phyloP scores from a whole-genome alignment of 2,797 vertebrate genomes.

The Chelon auratus region DNA sequence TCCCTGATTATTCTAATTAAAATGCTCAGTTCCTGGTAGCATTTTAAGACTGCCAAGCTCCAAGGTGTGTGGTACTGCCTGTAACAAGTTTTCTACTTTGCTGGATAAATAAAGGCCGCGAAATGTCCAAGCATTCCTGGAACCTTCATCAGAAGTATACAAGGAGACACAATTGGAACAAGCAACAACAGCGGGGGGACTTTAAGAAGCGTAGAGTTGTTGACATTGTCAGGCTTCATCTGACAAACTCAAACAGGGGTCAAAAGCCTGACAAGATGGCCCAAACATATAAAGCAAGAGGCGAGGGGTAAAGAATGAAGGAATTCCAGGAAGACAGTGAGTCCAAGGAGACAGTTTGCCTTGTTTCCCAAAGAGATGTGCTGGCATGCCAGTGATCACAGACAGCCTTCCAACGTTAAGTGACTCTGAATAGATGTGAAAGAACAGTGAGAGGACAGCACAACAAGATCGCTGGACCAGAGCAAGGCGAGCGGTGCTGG shows the following conservation, averaged over 20 bases:
- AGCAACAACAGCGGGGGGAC: constrained; percentile 3
- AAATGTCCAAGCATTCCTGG: constrained; percentile 14
- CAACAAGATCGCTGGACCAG: constrained; percentile 69
- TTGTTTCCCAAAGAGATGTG: constrained; percentile 75
- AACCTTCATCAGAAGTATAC: constrained; percentile 18
- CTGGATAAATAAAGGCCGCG: constrained; percentile 13
- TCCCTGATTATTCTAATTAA: background rate
- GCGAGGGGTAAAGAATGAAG: constrained; percentile 40
- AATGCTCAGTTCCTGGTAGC: background rate
- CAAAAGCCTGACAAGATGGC: constrained; percentile 39
- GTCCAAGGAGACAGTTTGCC: constrained; percentile 62
- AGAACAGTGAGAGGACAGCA: constrained; percentile 52
- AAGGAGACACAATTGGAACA: constrained; percentile 29
- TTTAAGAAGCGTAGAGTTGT: background rate
- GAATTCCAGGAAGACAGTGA: constrained; percentile 52
- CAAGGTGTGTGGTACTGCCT: constrained; percentile 1
- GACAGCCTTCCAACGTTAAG: constrained; percentile 64
- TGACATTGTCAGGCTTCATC: constrained; percentile 29
- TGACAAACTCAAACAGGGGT: constrained; percentile 38
- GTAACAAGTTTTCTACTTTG: constrained; percentile 18
- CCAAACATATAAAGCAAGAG: constrained; percentile 54
- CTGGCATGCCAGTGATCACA: constrained; percentile 73
- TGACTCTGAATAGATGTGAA: constrained; percentile 73
- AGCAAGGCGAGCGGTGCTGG: constrained; percentile 65
- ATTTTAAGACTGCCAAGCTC: background rate